These are phyloP conservation scores for Atractosteus spatula DNA, from an alignment of 2,113 vertebrate species.

Conservation along the genomic window DNA sequence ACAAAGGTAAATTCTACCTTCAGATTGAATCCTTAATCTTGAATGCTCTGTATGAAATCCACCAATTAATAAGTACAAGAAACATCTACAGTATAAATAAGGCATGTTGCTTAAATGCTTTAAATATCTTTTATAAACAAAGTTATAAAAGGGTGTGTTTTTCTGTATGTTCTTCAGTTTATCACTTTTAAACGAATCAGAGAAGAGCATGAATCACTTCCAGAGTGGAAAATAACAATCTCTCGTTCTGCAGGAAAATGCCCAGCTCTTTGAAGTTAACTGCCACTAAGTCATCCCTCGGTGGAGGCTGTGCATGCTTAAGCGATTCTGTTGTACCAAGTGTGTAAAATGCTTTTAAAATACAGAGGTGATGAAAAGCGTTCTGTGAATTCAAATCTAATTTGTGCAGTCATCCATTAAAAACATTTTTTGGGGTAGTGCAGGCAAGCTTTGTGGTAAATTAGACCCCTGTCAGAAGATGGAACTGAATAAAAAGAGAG, in stretches of 20 bases:
- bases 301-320: neutral
- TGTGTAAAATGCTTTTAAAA: slow-evolving; percentile 52
- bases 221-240: slow-evolving; percentile 33
- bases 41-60: too few relatives aligned
- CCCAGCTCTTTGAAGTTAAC: slow-evolving; percentile 36
- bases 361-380: slow-evolving; percentile 60
- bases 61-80: too few relatives aligned
- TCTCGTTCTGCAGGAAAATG: slow-evolving; percentile 37
- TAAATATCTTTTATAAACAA: too few relatives aligned
- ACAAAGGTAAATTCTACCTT: too few relatives aligned
- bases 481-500: slow-evolving; percentile 57
- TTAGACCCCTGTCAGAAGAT: slow-evolving; percentile 57
- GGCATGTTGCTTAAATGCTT: too few relatives aligned
- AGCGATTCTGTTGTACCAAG: slow-evolving; percentile 45
- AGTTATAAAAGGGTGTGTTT: too few relatives aligned
- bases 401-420: slow-evolving; percentile 74
- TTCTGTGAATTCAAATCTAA: slow-evolving; percentile 66
- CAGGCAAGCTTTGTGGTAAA: slow-evolving; percentile 59
- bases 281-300: slow-evolving; percentile 28
- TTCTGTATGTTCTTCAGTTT: slow-evolving; percentile 18
- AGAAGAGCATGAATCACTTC: too few relatives aligned
- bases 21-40: too few relatives aligned
- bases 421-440: slow-evolving; percentile 41
- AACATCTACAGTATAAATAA: too few relatives aligned
- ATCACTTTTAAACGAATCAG: slow-evolving; percentile 39